Conservation (phyloP, 2,113 vertebrate genomes). For the Columbina picui region DNA sequence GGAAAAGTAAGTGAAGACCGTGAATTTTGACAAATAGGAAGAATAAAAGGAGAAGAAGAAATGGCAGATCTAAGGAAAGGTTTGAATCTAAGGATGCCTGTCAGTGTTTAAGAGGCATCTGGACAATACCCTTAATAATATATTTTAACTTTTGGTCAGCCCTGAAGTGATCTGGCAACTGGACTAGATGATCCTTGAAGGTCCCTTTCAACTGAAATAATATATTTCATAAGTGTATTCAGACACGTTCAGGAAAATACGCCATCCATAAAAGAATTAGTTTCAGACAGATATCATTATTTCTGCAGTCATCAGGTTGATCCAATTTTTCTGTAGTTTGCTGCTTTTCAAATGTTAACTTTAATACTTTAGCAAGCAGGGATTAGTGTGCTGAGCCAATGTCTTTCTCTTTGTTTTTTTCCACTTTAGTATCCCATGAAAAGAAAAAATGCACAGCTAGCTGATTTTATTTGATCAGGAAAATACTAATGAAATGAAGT, state of each 20-base stretch:
- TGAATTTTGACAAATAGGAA: neutral
- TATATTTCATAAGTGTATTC: neutral
- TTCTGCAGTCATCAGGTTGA: neutral
- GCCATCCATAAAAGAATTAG: neutral
- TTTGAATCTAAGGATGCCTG: neutral
- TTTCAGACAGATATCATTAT: neutral
- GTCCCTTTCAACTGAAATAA: neutral
- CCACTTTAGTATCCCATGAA: neutral
- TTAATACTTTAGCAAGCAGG: neutral
- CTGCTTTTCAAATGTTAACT: neutral
- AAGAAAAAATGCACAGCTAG: neutral
- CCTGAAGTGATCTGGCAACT: neutral
- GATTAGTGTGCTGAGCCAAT: neutral
- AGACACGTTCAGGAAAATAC: neutral
- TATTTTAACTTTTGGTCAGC: neutral
- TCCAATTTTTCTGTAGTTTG: neutral
- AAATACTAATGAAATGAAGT: neutral
- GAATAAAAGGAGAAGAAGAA: neutral
- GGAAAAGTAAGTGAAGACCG: neutral
- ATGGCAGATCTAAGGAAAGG: neutral
- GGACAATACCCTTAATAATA: neutral
- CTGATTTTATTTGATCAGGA: neutral
- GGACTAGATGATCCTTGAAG: neutral
- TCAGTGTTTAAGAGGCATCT: neutral
- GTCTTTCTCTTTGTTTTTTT: neutral